Conservation (phyloP, 2,797 vertebrate genomes). For the Syngnathus acus region DNA sequence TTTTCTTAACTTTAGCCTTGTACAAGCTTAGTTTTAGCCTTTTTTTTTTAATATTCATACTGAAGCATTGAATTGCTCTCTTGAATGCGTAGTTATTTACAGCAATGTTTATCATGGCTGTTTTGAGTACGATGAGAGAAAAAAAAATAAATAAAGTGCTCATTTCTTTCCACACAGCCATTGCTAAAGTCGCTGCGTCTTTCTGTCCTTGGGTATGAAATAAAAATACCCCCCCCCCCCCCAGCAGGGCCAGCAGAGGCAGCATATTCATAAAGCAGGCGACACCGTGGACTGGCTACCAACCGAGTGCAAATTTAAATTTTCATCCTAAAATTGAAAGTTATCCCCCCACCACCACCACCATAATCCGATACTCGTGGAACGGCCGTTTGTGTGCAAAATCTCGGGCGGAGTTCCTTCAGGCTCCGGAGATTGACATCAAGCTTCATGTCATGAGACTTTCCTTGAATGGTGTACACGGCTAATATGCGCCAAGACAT, state of each 20-base stretch:
- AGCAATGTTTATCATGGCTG: background rate
- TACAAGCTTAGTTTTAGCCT: background rate
- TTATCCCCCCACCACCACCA: background rate
- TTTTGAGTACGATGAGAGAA: background rate
- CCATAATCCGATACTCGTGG: background rate
- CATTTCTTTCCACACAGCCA: background rate
- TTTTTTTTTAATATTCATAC: background rate
- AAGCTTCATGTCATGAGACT: too few relatives aligned
- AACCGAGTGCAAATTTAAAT: background rate
- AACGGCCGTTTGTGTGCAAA: background rate
- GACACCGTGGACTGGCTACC: background rate
- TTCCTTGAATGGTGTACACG: background rate
- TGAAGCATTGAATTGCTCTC: background rate
- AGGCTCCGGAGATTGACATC: background rate
- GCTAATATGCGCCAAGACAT: constrained; percentile 2
- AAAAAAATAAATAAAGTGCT: background rate
- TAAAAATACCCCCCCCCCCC: too few relatives aligned
- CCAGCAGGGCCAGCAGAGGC: background rate
- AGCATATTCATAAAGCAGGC: background rate
- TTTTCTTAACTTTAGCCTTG: background rate
- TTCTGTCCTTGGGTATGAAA: background rate
- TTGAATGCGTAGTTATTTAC: background rate
- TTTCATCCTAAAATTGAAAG: too few relatives aligned
- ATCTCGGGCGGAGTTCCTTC: background rate
- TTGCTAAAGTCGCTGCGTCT: background rate